Base-by-base conservation (phyloP, 1,140 invertebrate species). In the Telenomus remus region DNA sequence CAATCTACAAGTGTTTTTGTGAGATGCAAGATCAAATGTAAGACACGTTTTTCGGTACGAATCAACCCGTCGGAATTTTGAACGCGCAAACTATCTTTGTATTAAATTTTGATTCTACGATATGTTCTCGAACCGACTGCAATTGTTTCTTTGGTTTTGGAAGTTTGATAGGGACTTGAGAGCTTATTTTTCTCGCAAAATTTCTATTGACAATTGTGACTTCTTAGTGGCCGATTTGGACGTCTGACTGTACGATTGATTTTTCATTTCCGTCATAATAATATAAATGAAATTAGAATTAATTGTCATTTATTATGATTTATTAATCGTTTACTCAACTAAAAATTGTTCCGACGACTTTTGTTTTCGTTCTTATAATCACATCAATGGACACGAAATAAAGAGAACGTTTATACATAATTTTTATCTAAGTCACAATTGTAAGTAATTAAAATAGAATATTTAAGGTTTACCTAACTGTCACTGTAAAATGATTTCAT, bases 1-100 rank as follows among this genome's bases (percentile, higher is more conserved):
- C 83, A 54, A n/a, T n/a, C 72, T 82, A 79, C 44, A 74, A 64
- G 50, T 63, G 72, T 75, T 44, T 78, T 39, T 76, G 64, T 80
- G 53, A 74, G 60, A 66, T 46, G 66, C 19, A 27, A 27, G 19
- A 27, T 27, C 19, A 42, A 68, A 50, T 66, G 61, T 11, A 33
- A 69, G 61, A 74, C 47, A 56, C 7, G 33, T 35, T 27, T 39
- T n/a, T 11, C 37, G 34, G 34, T 6, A 35, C 34, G 34, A 13
- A 34, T 6, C 4, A 55, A 43, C 39, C 44, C 13, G 15, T 54
- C 39, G 37, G 59, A 6, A 35, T 12, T 10, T 6, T 59, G 11
- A 10, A 13, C 33, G 44, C 13, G 33, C 7, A 47, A 9, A 39
- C 37, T 9, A 39, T 39, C 8, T 9, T 2, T 39, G 8, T 6